A percentile compares a stretch with the other conserved stretches of the same genome.
phyloP scores from a whole-genome alignment of 2,797 vertebrate species.

The Mormyrus proboscirostris region DNA sequence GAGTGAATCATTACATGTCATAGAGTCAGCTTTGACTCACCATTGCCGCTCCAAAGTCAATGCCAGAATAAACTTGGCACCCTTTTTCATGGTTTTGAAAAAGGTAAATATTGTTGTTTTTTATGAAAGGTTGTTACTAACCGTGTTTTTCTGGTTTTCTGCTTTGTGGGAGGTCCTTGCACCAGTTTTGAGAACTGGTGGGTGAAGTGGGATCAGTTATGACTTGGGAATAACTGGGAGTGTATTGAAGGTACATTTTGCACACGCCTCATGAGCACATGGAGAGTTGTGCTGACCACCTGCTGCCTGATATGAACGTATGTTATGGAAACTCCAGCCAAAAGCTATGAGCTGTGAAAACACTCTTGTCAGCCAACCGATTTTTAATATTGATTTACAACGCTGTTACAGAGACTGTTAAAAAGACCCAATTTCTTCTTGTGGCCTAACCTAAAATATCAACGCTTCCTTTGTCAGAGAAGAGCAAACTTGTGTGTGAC shows the following conservation, averaged over 20 bases:
- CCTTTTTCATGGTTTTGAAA: background rate
- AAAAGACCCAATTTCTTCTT: background rate
- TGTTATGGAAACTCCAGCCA: background rate
- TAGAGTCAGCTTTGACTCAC: background rate
- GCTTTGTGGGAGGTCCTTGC: background rate
- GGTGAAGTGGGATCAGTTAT: background rate
- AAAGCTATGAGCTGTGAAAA: background rate
- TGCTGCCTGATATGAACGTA: background rate
- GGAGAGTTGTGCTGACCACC: background rate
- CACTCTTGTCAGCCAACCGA: background rate
- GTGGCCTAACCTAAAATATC: background rate
- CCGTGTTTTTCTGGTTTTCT: background rate
- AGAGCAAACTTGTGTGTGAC: background rate
- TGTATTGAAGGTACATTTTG: background rate
- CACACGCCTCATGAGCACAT: background rate
- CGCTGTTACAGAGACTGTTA: background rate
- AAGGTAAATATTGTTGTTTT: background rate
- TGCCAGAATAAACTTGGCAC: background rate
- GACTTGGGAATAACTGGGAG: background rate
- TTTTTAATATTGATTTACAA: background rate
- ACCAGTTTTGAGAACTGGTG: background rate
- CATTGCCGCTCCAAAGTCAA: too few relatives aligned
- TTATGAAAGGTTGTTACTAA: background rate
- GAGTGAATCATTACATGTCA: background rate
- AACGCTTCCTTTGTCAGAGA: background rate